phyloP scores from a whole-genome alignment of 2,888 invertebrate genomes.

The Heliconius sara region DNA sequence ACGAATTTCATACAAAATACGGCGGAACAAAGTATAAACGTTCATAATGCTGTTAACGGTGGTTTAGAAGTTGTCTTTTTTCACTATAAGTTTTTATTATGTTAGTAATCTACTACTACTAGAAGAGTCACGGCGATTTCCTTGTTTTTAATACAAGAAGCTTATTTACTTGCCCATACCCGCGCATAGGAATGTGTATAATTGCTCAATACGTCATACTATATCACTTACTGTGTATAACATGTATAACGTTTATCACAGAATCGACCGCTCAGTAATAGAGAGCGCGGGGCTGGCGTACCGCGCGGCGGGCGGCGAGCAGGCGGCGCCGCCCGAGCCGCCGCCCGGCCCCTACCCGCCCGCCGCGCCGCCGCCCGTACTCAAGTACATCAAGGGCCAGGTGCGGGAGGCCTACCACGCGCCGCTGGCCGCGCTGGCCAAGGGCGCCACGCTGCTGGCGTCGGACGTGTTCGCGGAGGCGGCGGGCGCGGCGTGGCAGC shows the following conservation, averaged over 20 bases:
- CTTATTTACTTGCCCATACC: too few species aligned
- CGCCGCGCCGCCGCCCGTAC: conserved; percentile 68
- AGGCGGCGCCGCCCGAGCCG: conserved; percentile 51
- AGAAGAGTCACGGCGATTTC: too few species aligned
- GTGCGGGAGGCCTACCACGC: conserved; percentile 96
- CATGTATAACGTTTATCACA: conserved; percentile 43
- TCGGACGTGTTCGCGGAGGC: conserved; percentile 95
- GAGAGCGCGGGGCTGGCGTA: conserved; percentile 76
- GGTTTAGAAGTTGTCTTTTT: too few species aligned
- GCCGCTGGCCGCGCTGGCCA: conserved; percentile 92
- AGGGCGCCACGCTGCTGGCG: conserved; percentile 94
- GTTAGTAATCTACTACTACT: too few species aligned
- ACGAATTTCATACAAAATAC: too few species aligned
- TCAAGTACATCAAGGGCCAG: conserved; percentile 81
- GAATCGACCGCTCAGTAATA: conserved; percentile 76
- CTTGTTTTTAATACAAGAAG: too few species aligned
- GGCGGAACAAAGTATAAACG: too few species aligned
- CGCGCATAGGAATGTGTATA: too few species aligned
- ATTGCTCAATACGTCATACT: too few species aligned
- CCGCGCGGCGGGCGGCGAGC: conserved; percentile 72
- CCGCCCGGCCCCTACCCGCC: conserved; percentile 69
- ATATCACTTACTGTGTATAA: too few species aligned
- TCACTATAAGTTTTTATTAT: too few species aligned
- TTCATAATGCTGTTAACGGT: too few species aligned
- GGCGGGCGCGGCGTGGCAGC: conserved; percentile 97